Evolutionary conservation across 2,888 invertebrate genomes (phyloP).

Genomic region (Aquatica leii): DNA sequence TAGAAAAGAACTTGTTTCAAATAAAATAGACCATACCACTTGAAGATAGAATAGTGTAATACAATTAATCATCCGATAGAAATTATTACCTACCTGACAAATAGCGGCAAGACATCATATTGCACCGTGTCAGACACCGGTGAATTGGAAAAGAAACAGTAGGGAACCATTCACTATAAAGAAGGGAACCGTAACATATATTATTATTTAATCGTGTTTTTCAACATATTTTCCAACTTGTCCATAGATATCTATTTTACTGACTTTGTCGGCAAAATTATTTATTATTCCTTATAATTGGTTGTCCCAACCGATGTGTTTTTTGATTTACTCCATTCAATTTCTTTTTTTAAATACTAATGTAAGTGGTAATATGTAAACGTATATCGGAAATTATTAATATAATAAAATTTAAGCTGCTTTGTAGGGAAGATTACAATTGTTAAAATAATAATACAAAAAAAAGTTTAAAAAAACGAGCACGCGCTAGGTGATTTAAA

Average conservation of each 20-base stretch:
- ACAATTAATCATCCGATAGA: conserved; percentile 11
- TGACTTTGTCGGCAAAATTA: conserved; percentile 9
- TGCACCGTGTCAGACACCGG: conserved; percentile 11
- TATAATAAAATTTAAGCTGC: no score
- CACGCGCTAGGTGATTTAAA: conserved; percentile 50
- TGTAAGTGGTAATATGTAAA: background rate
- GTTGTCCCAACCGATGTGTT: conserved; percentile 4
- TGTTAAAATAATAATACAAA: no score
- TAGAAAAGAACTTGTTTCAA: background rate
- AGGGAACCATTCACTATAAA: conserved; percentile 11
- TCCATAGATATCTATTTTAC: conserved; percentile 7
- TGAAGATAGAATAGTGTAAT: background rate
- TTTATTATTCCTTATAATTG: conserved; percentile 14
- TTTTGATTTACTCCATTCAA: conserved; percentile 11
- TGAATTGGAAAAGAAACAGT: conserved; percentile 13
- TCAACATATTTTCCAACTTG: conserved; percentile 5
- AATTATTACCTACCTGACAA: conserved; percentile 14
- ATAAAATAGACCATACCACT: background rate
- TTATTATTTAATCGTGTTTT: conserved; percentile 14
- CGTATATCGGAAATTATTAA: no score
- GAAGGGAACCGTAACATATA: conserved; percentile 12
- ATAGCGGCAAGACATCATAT: conserved; percentile 13
- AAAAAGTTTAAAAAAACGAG: background rate
- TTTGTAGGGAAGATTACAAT: no score
- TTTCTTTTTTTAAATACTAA: conserved; percentile 6